These are phyloP conservation scores for Lasioglossum morio DNA, from an alignment of 2,888 invertebrate species.

Conservation along the genomic window DNA sequence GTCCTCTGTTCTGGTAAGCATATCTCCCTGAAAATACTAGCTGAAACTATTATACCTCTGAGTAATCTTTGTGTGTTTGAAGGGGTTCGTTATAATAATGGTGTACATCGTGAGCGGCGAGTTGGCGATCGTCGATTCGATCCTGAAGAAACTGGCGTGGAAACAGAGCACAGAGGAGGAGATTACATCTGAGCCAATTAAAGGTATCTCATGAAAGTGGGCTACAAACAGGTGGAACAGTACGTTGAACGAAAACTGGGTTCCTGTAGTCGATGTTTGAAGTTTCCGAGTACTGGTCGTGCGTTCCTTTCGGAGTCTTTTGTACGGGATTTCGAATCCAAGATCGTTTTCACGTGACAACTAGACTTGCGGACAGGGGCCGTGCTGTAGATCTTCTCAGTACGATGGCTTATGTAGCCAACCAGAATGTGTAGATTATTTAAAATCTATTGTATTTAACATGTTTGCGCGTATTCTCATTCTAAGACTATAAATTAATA, in stretches of 20 bases:
- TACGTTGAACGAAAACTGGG: constrained; percentile 5
- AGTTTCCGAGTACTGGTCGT: neutral
- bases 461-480: too few relatives aligned
- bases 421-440: too few relatives aligned
- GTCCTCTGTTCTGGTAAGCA: constrained; percentile 87
- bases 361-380: neutral
- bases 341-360: neutral
- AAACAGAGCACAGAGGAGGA: constrained; percentile 74
- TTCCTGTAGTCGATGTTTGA: constrained; percentile 7
- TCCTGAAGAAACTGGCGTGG: constrained; percentile 78
- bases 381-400: too few relatives aligned
- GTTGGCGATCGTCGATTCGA: constrained; percentile 72
- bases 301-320: neutral
- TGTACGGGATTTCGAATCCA: neutral
- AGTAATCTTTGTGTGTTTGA: neutral
- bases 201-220: constrained; percentile 74
- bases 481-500: too few relatives aligned
- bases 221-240: constrained; percentile 5
- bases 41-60: neutral
- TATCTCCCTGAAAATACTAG: neutral
- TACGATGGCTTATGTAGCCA: too few relatives aligned
- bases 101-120: constrained; percentile 78
- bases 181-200: constrained; percentile 79
- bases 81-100: constrained; percentile 79
- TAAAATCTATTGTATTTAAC: too few relatives aligned